Conservation (phyloP, 1,140 invertebrate species). For the Hyposmocoma kahamanoa region DNA sequence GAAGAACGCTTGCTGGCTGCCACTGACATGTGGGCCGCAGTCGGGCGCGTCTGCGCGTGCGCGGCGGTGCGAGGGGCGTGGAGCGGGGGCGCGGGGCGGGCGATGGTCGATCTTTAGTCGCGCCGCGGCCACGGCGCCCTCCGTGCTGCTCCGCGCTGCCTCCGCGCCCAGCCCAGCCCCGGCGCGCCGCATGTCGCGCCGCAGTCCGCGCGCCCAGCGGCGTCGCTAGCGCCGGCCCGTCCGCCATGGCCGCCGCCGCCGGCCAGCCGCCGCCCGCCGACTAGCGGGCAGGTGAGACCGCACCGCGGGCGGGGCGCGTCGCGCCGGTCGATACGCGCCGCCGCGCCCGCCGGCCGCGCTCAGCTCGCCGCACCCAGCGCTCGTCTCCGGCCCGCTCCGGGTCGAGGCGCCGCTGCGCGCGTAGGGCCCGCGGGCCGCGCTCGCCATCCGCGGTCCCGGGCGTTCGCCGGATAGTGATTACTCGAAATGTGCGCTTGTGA, state of each 20-base stretch:
- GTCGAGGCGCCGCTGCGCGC: conserved; percentile 5
- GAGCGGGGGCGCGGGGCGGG: conserved; percentile 16
- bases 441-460: too few species aligned
- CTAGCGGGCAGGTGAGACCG: too few species aligned
- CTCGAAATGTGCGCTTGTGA: too few species aligned
- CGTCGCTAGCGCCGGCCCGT: conserved; percentile 47
- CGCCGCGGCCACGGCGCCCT: conserved; percentile 31
- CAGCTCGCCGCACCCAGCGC: background rate
- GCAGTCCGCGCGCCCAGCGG: too few species aligned
- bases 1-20: too few species aligned
- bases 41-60: conserved; percentile 11
- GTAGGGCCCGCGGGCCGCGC: background rate
- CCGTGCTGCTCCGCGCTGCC: conserved; percentile 21
- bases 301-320: background rate
- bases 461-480: too few species aligned
- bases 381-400: background rate
- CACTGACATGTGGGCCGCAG: conserved; percentile 13
- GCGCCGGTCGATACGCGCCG: background rate
- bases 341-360: conserved; percentile 10
- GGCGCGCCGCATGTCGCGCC: conserved; percentile 38
- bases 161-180: conserved; percentile 21
- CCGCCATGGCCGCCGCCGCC: conserved; percentile 24
- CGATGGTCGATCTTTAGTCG: conserved; percentile 31
- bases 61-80: conserved; percentile 14
- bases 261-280: conserved; percentile 5